Evolutionary conservation across 2,888 invertebrate genomes (phyloP).

Genomic region (Syrphus vitripennis): DNA sequence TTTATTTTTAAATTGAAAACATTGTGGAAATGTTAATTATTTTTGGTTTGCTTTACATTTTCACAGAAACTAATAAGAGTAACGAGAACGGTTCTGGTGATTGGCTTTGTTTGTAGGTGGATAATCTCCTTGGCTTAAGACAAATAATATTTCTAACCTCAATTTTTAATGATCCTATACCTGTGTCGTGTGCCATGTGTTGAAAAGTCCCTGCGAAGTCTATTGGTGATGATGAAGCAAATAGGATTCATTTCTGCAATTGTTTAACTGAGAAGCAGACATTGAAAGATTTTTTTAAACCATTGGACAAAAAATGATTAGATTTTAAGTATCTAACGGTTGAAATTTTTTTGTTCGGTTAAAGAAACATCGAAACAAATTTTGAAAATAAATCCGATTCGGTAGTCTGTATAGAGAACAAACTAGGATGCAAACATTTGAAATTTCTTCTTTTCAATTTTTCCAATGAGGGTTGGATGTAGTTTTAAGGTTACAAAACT

Average conservation of each 20-base stretch:
- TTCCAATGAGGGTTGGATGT: neutral
- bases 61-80: neutral
- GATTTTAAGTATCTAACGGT: neutral
- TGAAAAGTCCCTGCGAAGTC: neutral
- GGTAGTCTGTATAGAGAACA: neutral
- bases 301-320: neutral
- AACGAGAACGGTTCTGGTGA: neutral
- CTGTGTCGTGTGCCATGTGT: neutral
- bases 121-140: neutral
- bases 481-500: neutral
- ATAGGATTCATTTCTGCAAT: neutral
- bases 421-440: neutral
- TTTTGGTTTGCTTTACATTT: neutral
- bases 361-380: neutral
- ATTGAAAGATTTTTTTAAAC: neutral
- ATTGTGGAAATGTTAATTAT: neutral
- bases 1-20: neutral
- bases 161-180: neutral
- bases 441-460: neutral
- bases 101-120: neutral
- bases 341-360: neutral
- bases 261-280: neutral
- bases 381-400: neutral
- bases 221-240: neutral
- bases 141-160: neutral